Conservation (phyloP, 2,797 vertebrate species). For the Micromesistius poutassou region DNA sequence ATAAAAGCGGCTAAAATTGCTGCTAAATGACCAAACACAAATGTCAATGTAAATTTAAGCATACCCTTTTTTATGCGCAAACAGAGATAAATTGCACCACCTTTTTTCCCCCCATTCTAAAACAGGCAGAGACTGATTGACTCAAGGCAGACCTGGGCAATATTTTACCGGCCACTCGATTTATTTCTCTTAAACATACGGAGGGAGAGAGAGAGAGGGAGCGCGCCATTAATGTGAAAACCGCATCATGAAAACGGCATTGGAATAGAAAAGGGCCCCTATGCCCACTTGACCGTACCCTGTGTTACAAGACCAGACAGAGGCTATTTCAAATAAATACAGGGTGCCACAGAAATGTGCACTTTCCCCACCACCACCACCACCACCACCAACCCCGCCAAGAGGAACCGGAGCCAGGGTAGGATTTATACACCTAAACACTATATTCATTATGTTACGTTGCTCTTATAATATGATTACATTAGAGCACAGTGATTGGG, state of each 20-base stretch:
- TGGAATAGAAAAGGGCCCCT: constrained; percentile 61
- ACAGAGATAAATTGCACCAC: not conserved
- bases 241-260: constrained; percentile 64
- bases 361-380: constrained; percentile 51
- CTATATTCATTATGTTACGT: constrained; percentile 71
- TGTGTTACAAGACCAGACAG: constrained; percentile 68
- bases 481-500: constrained; percentile 70
- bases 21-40: not conserved
- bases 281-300: constrained; percentile 66
- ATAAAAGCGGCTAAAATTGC: not conserved
- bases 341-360: constrained; percentile 74
- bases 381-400: constrained; percentile 19
- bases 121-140: not conserved
- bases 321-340: constrained; percentile 78
- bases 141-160: not conserved
- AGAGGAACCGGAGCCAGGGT: constrained; percentile 48
- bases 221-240: constrained; percentile 56
- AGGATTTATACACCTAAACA: constrained; percentile 67
- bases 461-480: constrained; percentile 66
- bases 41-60: not conserved
- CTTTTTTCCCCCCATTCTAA: not conserved
- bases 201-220: constrained; percentile 6
- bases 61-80: too few relatives aligned
- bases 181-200: constrained; percentile 54
- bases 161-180: constrained; percentile 29